Base-by-base conservation (phyloP, 2,888 invertebrate genomes). In the Nezara viridula region DNA sequence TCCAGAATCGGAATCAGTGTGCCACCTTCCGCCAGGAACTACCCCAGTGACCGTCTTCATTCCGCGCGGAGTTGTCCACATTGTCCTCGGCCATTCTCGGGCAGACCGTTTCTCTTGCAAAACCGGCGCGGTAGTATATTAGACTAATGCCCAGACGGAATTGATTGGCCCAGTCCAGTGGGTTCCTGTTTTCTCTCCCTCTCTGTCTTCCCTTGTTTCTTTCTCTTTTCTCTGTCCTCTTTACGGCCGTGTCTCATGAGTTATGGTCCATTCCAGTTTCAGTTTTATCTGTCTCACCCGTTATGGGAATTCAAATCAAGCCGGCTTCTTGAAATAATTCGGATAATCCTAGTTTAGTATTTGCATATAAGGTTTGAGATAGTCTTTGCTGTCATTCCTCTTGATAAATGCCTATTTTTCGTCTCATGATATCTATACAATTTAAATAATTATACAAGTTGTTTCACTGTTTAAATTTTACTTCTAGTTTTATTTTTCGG, bases 111-210 rank as follows among this genome's bases (percentile, higher is more conserved):
- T 47, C 81, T 81, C 81, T 81, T 47, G n/a, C 81, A 21, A 73
- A 60, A 73, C 66, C 66, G 37, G 66, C 47, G 44, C 24, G 81
- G 44, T 47, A 81, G 81, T 81, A 81, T 81, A 81, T 81, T 81
- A 81, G 81, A 81, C 81, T 81, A 81, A 81, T 81, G 81, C 81
- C 44, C 44, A 19, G 81, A 37, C 81, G 40, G 81, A 81, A 81
- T 81, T 81, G 81, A 81, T 81, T 47, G 81, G 81, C 81, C 81
- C 66, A 73, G 66, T 37, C 66, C 37, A 37, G 32, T 37, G 24
- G 81, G 81, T 81, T 81, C 44, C 81, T 81, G 81, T 81, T 81
- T 81, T 81, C 81, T 47, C 81, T 81, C 81, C 81, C 81, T 81
- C 81, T 81, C 81, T 44, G 44, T 81, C 81, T 10, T 47, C 44